Base-by-base conservation (phyloP, 2,797 vertebrate genomes). In the Danio kyathit region DNA sequence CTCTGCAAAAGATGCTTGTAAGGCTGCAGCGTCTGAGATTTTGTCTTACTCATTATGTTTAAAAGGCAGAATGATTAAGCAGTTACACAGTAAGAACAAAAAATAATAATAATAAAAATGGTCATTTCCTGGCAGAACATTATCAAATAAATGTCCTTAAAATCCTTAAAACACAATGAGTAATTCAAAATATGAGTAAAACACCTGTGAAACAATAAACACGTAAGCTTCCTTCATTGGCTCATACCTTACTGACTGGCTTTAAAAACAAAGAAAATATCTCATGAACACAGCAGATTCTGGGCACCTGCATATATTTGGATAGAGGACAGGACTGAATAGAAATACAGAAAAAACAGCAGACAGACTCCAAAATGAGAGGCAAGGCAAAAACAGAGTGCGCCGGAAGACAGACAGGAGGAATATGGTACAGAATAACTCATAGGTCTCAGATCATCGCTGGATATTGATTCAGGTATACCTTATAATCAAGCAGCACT, bases 381-480 rank as follows among this genome's bases (percentile, higher is more conserved):
- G 17, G 38, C 16, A 21, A 49, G 12, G 40, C 43, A 17, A 65
- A 61, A 71, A 56, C 16, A 1, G 11, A n/a, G 44, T 14, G 46
- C 1, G 29, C 41, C 63, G 71, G 17, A 82, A 81, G 76, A 87
- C 5, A 8, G 64, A 85, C 74, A 16, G 74, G 21, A 56, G 13
- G 80, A 38, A 57, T 77, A 73, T 74, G 44, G 64, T 48, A 69
- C n/a, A 38, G 38, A 73, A 76, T 56, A 82, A 79, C 52, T 78
- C 38, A 56, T 76, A 79, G 79, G 83, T 83, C 82, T 87, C 65
- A 85, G 84, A 82, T 80, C 84, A 88, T 89, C 86, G 72, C 71
- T 49, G 80, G 66, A 85, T 86, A 88, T 91, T 86, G 88, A 93
- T 91, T 86, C 76, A 85, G 57, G 79, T 63, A 88, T 86, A 83